phyloP scores from a whole-genome alignment of 2,113 vertebrate species.

The Asarcornis scutulata region DNA sequence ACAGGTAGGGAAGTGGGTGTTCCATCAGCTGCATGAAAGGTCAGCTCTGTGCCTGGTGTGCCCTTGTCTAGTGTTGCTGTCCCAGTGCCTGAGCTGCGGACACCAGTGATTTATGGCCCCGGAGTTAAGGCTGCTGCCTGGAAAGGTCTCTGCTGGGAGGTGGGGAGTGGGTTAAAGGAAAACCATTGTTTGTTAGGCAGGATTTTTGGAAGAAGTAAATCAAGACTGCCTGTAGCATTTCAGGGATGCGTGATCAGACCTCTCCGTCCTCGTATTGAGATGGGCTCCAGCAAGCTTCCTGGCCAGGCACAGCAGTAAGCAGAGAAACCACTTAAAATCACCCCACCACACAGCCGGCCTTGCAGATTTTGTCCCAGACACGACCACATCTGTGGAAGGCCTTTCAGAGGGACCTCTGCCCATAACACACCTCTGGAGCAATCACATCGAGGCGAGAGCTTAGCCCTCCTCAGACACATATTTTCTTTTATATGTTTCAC shows the following conservation, averaged over 20 bases:
- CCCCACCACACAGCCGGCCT: neutral
- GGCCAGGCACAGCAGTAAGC: fast-evolving
- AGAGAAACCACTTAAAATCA: neutral
- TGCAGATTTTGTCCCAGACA: too few species aligned
- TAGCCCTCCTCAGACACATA: neutral
- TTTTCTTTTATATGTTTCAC: neutral
- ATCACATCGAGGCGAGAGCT: fast-evolving
- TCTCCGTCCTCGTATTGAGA: neutral
- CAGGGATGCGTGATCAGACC: neutral
- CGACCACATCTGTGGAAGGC: neutral
- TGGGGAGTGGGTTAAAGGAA: neutral
- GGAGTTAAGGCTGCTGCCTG: neutral
- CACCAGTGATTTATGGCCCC: neutral
- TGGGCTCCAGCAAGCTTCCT: neutral
- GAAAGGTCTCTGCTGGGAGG: neutral
- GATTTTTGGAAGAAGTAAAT: neutral
- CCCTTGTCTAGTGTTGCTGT: neutral
- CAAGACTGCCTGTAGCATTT: neutral
- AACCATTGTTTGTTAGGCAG: neutral
- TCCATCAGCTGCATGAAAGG: neutral
- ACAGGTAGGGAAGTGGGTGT: neutral
- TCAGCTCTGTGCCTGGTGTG: neutral
- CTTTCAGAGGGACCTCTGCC: neutral
- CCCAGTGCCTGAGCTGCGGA: neutral
- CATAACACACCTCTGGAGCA: fast-evolving